Percentiles rank a stretch among this genome's conserved stretches.
phyloP scores from a whole-genome alignment of 2,888 invertebrate species.

The Andrena bucephala region DNA sequence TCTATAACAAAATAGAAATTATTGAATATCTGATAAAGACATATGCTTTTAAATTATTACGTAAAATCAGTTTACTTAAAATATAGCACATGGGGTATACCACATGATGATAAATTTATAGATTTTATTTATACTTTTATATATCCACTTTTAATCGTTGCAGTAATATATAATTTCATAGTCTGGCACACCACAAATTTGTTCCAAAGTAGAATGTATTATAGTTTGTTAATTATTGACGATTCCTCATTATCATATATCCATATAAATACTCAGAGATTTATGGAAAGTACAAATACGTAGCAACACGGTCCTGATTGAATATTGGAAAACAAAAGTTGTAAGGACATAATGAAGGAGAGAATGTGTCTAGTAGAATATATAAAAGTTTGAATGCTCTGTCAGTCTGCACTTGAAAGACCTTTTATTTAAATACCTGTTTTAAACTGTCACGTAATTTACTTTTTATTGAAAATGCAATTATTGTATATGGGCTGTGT shows the following conservation, averaged over 20 bases:
- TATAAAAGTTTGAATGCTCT: slow-evolving; percentile 73
- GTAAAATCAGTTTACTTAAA: neutral
- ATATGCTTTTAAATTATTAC: slow-evolving; percentile 19
- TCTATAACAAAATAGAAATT: slow-evolving; percentile 2
- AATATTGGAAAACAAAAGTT: slow-evolving; percentile 76
- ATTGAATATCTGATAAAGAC: slow-evolving; percentile 18
- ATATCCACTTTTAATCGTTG: slow-evolving; percentile 33
- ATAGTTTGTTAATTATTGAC: slow-evolving; percentile 35
- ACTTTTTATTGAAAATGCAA: slow-evolving; percentile 82
- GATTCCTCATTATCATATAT: slow-evolving; percentile 56
- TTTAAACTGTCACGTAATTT: slow-evolving; percentile 74
- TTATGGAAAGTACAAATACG: slow-evolving; percentile 76
- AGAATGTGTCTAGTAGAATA: slow-evolving; percentile 78
- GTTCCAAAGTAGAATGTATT: slow-evolving; percentile 7
- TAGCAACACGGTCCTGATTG: slow-evolving; percentile 79
- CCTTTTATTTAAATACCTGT: slow-evolving; percentile 69
- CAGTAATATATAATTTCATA: slow-evolving; percentile 32
- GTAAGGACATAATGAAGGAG: slow-evolving; percentile 79
- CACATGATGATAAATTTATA: slow-evolving; percentile 25
- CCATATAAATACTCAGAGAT: slow-evolving; percentile 62
- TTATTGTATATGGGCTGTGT: slow-evolving; percentile 84
- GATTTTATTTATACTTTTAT: slow-evolving; percentile 55
- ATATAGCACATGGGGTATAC: slow-evolving; percentile 20
- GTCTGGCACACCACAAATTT: slow-evolving; percentile 33
- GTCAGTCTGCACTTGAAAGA: slow-evolving; percentile 71